Evolutionary conservation across 2,888 invertebrate genomes (phyloP).

Genomic region (Prosapia bicincta): DNA sequence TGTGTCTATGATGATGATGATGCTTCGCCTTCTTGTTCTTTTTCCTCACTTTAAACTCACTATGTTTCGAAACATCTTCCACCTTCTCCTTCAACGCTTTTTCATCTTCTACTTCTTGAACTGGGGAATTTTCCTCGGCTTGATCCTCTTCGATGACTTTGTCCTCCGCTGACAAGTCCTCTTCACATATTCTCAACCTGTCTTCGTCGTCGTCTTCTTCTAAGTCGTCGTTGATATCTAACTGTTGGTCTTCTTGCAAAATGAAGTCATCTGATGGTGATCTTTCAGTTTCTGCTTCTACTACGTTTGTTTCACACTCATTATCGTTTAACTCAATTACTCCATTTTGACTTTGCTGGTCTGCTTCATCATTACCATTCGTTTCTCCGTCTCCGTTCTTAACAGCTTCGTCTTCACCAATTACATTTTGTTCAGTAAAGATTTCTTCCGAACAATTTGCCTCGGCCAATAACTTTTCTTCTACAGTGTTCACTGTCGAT

Average conservation of each 20-base stretch:
- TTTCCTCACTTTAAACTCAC: slow-evolving; percentile 33
- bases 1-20: slow-evolving; percentile 39
- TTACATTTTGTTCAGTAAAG: background rate
- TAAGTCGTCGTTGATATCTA: slow-evolving; percentile 25
- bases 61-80: slow-evolving; percentile 27
- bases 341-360: slow-evolving; percentile 31
- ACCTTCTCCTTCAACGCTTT: slow-evolving; percentile 29
- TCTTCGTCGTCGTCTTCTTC: slow-evolving; percentile 31
- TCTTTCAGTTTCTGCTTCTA: too few species aligned
- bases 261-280: slow-evolving; percentile 16
- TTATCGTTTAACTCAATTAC: slow-evolving; percentile 26
- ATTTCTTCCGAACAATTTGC: slow-evolving; percentile 5
- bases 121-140: slow-evolving; percentile 10
- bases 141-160: slow-evolving; percentile 14
- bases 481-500: background rate
- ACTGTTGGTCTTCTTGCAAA: slow-evolving; percentile 29
- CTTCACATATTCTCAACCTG: slow-evolving; percentile 19
- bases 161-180: slow-evolving; percentile 22
- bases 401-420: background rate
- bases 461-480: background rate
- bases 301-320: slow-evolving; percentile 11
- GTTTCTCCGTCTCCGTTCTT: slow-evolving; percentile 23
- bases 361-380: slow-evolving; percentile 21
- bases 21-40: slow-evolving; percentile 40
- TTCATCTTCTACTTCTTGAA: slow-evolving; percentile 23